Percentiles rank a stretch among this genome's conserved stretches.
phyloP scores from a whole-genome alignment of 2,113 vertebrate species.

The Pheucticus melanocephalus region DNA sequence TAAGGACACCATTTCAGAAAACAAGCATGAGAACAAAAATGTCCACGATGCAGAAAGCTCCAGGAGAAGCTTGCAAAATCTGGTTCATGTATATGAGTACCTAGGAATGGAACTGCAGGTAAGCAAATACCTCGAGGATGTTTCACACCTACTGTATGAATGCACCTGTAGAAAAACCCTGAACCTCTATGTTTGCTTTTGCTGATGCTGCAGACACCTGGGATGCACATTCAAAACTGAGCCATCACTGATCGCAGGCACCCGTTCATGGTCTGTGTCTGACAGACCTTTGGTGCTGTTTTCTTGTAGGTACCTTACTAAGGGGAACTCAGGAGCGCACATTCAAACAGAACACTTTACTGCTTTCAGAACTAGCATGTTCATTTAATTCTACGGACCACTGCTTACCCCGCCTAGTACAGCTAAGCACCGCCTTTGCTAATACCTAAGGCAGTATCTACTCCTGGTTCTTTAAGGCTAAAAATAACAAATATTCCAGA shows the following conservation, averaged over 20 bases:
- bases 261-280: too few species aligned
- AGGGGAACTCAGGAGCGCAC: neutral
- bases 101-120: neutral
- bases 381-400: neutral
- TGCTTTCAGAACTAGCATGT: neutral
- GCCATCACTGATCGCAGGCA: neutral
- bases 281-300: neutral
- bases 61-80: neutral
- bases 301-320: accelerated
- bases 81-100: neutral
- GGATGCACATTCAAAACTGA: neutral
- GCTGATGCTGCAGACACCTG: neutral
- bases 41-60: neutral
- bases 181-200: neutral
- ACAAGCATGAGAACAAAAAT: neutral
- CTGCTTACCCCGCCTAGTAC: neutral
- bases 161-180: accelerated
- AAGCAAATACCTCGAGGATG: neutral
- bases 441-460: neutral
- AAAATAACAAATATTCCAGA: neutral
- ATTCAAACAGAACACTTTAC: neutral
- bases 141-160: neutral
- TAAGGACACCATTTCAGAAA: neutral
- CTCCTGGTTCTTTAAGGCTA: neutral
- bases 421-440: too few species aligned